Evolutionary conservation across 2,888 invertebrate genomes (phyloP).

Genomic region (Drosophila infuscata): DNA sequence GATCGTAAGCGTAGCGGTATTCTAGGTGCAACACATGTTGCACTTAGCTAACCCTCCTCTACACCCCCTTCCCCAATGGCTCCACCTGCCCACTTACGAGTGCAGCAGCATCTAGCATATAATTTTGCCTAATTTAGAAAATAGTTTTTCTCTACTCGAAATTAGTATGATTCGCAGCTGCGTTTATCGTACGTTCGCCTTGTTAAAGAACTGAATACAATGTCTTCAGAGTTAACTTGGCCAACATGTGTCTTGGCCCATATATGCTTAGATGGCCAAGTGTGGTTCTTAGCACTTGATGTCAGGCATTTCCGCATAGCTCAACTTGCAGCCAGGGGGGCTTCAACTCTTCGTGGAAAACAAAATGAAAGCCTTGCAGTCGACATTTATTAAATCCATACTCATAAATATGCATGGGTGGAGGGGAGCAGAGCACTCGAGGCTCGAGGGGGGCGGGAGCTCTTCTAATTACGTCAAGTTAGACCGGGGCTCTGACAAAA

Average conservation of each 20-base stretch:
- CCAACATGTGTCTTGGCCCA: slow-evolving; percentile 67
- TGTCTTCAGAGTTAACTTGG: neutral
- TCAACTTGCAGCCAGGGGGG: neutral
- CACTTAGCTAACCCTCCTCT: slow-evolving; percentile 37
- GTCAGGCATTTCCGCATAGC: slow-evolving; percentile 51
- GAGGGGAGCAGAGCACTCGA: slow-evolving; percentile 6
- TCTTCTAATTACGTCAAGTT: slow-evolving; percentile 65
- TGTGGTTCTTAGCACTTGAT: slow-evolving; percentile 9
- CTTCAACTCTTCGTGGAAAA: slow-evolving; percentile 13
- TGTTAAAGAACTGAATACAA: slow-evolving; percentile 52
- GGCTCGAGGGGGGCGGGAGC: slow-evolving; percentile 22
- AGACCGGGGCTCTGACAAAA: slow-evolving; percentile 26
- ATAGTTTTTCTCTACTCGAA: slow-evolving; percentile 62
- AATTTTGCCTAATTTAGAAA: slow-evolving; percentile 77
- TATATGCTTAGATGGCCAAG: slow-evolving; percentile 35
- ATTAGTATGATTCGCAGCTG: slow-evolving; percentile 65
- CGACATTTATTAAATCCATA: slow-evolving; percentile 78
- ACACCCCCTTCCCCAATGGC: neutral
- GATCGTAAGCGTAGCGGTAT: slow-evolving; percentile 82
- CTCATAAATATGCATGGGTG: slow-evolving; percentile 81
- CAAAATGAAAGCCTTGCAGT: slow-evolving; percentile 36
- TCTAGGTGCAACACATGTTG: slow-evolving; percentile 78
- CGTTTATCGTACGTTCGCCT: slow-evolving; percentile 62
- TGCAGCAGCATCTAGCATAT: slow-evolving; percentile 46
- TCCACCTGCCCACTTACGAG: slow-evolving; percentile 15